Evolutionary conservation across 1,140 invertebrate species (phyloP), one percentile per base, ranked within the genome.

Genomic region (Pantala flavescens): DNA sequence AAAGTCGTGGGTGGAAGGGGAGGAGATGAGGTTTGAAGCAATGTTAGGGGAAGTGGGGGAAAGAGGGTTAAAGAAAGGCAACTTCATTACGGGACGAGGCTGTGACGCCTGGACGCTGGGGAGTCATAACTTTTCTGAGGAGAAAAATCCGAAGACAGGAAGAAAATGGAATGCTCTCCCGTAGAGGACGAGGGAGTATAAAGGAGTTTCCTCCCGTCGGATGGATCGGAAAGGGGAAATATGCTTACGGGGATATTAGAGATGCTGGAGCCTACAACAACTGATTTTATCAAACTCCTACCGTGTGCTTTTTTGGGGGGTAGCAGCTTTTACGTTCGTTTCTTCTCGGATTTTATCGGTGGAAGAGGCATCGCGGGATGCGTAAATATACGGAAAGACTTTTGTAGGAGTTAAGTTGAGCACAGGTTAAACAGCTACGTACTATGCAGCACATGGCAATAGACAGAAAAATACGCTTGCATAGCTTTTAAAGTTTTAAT

Each of bases 91-190:
- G 49, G 49, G 49, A 63, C 49, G 12, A 21, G 49, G 16, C 49
- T 63, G 49, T 63, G 49, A 63, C 49, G 49, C 49, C 16, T 63
- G 49, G 49, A 63, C 49, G 49, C 49, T 63, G 12, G 49, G 49
- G 49, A 63, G 49, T 63, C 49, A 63, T 63, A 63, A 63, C 49
- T 63, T 63, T 63, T 63, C 49, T 63, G 49, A 63, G 49, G 49
- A 63, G 49, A 12, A 12, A 63, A 63, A 63, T 63, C 49, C 49
- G 49, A 63, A 63, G 49, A 63, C 49, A 63, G 49, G 49, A 21
- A 63, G 49, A 63, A 63, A 63, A 63, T 63, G 49, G 49, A 63
- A 63, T 12, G 49, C 16, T 63, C 49, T 63, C 49, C n/a, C 49
- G n/a, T 19, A 12, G n/a, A 16, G 49, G 49, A 63, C 5, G n/a